Evolutionary conservation across 2,113 vertebrate species (phyloP), one percentile per base, ranked within the genome.

Genomic region (Channa maculata): DNA sequence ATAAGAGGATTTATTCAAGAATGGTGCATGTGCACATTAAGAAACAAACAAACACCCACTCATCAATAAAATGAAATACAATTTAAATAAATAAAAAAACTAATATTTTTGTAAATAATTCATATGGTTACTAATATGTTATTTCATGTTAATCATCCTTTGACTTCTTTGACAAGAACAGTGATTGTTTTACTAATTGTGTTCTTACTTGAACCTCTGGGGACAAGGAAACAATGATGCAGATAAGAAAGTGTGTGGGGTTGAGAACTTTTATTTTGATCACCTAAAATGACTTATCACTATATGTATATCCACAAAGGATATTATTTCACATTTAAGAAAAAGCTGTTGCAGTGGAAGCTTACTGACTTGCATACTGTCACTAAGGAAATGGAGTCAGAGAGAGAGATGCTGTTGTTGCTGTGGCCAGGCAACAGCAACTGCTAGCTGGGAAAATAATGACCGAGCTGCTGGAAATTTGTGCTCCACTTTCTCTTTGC

Each of bases 221-320:
- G 11, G 15, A 24, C 1, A 24, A 24, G 24, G 24, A 24, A 12
- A 37, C 5, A 6, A 34, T 3, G 8, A n/a, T 65, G 43, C 48
- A 55, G 64, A 60, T 75, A 53, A 46, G 34, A 69, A 13, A n/a
- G 38, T 48, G 46, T 48, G 54, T 66, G 37, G 38, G 59, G 52
- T 10, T 37, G 44, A 68, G 44, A 57, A 51, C 11, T 24, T 36
- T 38, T 44, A 44, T 50, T 41, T 41, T 7, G 39, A 7, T 5
- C 39, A 41, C 39, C 39, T 41, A 41, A 4, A 41, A 41, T 41
- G 4, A 7, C 11, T 24, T 24, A 24, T 24, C 24, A 24, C 24
- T 24, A 24, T 24, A 24, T 24, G 24, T 24, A 24, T 24, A 24
- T 24, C 1, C 24, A 24, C 24, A 24, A 24, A 24, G 24, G 24